phyloP scores from a whole-genome alignment of 2,113 vertebrate genomes.

The Ptilonorhynchus violaceus region DNA sequence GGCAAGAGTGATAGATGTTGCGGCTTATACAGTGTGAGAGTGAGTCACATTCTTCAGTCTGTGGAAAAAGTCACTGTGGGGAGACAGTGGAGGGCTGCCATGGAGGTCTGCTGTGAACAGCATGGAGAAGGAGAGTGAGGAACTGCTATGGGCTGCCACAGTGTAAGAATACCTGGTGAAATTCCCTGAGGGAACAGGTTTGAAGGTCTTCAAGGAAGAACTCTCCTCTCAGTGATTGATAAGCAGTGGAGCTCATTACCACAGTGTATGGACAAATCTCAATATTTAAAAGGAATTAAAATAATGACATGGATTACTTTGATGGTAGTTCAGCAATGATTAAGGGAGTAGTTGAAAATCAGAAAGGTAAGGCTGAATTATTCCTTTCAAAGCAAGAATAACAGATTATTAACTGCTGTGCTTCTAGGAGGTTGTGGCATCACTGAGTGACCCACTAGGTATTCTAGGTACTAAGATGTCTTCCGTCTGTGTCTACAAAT shows the following conservation, averaged over 20 bases:
- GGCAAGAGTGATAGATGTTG: neutral
- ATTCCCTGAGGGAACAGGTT: neutral
- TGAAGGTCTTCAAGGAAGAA: neutral
- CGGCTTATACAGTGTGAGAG: neutral
- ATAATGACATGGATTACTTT: neutral
- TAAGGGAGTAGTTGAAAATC: neutral
- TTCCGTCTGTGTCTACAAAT: neutral
- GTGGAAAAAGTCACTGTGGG: neutral
- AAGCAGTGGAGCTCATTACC: neutral
- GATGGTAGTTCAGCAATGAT: neutral
- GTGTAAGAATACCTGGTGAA: neutral
- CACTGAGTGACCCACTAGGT: neutral
- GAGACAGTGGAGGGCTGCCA: neutral
- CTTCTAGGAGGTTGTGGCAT: neutral
- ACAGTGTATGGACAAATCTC: neutral
- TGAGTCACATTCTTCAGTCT: neutral
- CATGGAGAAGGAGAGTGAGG: neutral
- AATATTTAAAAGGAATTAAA: neutral
- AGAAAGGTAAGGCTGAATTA: neutral
- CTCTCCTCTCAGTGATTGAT: neutral
- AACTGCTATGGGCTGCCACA: neutral
- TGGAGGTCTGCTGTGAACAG: neutral
- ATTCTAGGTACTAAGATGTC: neutral
- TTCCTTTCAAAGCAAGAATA: neutral
- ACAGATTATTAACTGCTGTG: neutral